Percentiles rank a stretch among this genome's conserved stretches.
phyloP scores from a whole-genome alignment of 1,140 invertebrate genomes.

The Scaptomyza montana region DNA sequence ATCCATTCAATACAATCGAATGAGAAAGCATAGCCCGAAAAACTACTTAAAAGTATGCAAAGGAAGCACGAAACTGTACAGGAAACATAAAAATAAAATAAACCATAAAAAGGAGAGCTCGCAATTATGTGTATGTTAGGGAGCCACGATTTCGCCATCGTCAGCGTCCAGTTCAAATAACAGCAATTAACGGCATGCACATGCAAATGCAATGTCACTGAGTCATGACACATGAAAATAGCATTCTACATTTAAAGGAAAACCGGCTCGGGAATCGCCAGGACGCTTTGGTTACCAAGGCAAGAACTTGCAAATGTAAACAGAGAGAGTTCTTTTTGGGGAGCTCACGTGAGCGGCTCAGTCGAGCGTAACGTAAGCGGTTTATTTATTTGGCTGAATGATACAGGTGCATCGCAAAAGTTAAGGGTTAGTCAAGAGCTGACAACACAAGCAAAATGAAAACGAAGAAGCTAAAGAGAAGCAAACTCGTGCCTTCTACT shows the following conservation, averaged over 20 bases:
- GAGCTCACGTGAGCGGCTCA: slow-evolving; percentile 48
- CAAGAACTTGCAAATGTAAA: slow-evolving; percentile 63
- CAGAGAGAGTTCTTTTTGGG: slow-evolving; percentile 42
- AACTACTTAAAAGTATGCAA: slow-evolving; percentile 53
- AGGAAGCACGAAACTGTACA: slow-evolving; percentile 66
- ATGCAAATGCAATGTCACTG: slow-evolving; percentile 81
- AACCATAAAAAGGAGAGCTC: slow-evolving; percentile 31
- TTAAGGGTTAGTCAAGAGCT: slow-evolving; percentile 12
- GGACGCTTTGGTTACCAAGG: slow-evolving; percentile 71
- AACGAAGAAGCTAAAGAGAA: slow-evolving; percentile 9
- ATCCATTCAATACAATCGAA: slow-evolving; percentile 37
- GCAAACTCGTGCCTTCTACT: slow-evolving; percentile 3
- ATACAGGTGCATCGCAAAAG: slow-evolving; percentile 24
- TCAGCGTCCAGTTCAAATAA: slow-evolving; percentile 68
- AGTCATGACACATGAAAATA: slow-evolving; percentile 53
- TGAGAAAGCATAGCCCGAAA: slow-evolving; percentile 71
- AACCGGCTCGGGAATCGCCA: slow-evolving; percentile 38
- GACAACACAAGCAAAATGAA: neutral
- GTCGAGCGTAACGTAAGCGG: slow-evolving; percentile 51
- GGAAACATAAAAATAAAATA: slow-evolving; percentile 27
- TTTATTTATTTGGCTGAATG: slow-evolving; percentile 7
- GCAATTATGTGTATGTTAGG: slow-evolving; percentile 17
- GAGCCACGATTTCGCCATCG: slow-evolving; percentile 16
- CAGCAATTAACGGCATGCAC: slow-evolving; percentile 73
- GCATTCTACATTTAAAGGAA: no score